Evolutionary conservation across 2,797 vertebrate species (phyloP), one percentile per base, ranked within the genome.

Genomic region (Podargus strigoides): DNA sequence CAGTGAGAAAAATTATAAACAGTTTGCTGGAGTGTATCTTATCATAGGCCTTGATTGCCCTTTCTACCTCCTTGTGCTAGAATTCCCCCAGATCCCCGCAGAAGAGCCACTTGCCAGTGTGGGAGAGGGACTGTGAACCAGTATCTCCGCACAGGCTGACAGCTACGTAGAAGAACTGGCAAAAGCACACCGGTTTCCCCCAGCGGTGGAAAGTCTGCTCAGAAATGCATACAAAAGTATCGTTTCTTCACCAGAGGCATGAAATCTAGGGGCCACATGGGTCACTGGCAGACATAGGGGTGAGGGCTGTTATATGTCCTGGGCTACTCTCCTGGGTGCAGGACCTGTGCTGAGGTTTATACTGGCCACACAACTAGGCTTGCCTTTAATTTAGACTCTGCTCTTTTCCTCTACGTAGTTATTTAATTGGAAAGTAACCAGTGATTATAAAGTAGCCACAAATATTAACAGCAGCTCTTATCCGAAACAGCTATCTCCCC

Each of bases 1-100:
- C 34, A 86, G 83, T 63, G 90, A 95, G 91, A 93, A 85, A 90
- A 93, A 94, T 87, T 83, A 84, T 75, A 69, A 93, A 67, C 77
- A 67, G 81, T 77, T 94, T 96, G n/a, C 81, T 91, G 82, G 56
- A 85, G 82, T 76, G 78, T 83, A 36, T 96, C 62, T 81, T 86
- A 53, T 64, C 76, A 46, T 12, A 86, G 55, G 11, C 85, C 73
- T 47, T 91, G 74, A 93, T 86, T 93, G 85, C 41, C 24, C 69
- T 94, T 90, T 92, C 41, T 79, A 10, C 72, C 52, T 84, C 41
- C 60, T 79, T 9, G 3, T 74, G 90, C 63, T 85, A 85, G 66
- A 91, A 94, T 91, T 94, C 85, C 49, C 83, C 41, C 36, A 76
- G 76, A 91, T 60, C 16, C n/a, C 49, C 5, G 23, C 32, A 64